These are phyloP conservation scores for Pogonus chalceus DNA, from an alignment of 1,140 invertebrate genomes.

Conservation along the genomic window DNA sequence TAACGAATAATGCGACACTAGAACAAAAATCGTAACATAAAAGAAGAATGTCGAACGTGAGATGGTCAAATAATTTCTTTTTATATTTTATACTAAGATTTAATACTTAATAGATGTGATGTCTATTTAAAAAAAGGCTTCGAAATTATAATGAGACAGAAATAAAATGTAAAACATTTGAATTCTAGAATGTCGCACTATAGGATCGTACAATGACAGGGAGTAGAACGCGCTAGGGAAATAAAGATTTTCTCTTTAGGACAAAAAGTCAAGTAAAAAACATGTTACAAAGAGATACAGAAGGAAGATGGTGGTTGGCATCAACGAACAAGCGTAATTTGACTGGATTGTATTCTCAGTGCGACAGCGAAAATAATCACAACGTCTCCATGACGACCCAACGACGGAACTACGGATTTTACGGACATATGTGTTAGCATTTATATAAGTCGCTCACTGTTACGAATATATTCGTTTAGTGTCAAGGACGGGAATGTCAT, in stretches of 20 bases:
- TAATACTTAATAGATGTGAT: too few species aligned
- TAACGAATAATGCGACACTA: not conserved
- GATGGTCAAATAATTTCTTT: too few species aligned
- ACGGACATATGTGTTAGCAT: not conserved
- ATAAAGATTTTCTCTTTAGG: constrained; percentile 5
- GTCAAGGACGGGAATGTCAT: too few species aligned
- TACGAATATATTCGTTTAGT: too few species aligned
- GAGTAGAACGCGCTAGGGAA: not conserved
- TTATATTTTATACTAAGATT: too few species aligned
- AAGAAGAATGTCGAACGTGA: not conserved
- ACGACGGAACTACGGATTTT: not conserved
- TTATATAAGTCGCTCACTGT: constrained; percentile 2
- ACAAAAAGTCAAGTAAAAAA: constrained; percentile 1
- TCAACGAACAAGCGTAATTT: not conserved
- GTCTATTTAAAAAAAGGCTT: too few species aligned
- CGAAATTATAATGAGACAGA: too few species aligned
- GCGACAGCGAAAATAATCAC: constrained; percentile 7
- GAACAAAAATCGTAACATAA: not conserved
- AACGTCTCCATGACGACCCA: not conserved
- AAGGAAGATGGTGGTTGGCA: not conserved
- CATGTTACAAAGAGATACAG: not conserved
- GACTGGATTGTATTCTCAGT: constrained; percentile 4
- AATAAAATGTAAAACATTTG: too few species aligned
- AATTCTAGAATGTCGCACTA: too few species aligned
- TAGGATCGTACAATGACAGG: too few species aligned